phyloP scores from a whole-genome alignment of 64 coral and sea anemone genomes.

The Hydrozoanthus tunicans region DNA sequence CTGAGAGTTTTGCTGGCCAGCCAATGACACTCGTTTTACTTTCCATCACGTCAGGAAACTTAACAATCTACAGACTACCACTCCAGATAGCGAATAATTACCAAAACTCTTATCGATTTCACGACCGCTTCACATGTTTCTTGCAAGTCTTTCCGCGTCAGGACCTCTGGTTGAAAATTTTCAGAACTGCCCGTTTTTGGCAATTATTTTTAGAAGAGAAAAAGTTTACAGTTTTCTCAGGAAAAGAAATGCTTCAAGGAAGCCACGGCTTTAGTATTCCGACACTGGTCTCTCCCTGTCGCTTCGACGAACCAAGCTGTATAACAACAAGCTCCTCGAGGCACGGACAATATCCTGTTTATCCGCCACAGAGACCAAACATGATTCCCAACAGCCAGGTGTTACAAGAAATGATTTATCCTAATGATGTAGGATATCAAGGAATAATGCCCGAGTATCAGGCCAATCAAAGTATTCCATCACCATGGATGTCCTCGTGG shows the following conservation, averaged over 20 bases:
- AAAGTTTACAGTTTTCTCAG: not conserved
- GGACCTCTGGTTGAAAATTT: slow-evolving; percentile 32
- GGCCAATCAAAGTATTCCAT: slow-evolving; percentile 27
- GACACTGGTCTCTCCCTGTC: slow-evolving; percentile 49
- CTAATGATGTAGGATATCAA: slow-evolving; percentile 55
- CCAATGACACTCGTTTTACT: slow-evolving; percentile 33
- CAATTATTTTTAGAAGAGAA: not conserved
- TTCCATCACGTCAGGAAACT: slow-evolving; percentile 39
- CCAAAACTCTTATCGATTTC: slow-evolving; percentile 44
- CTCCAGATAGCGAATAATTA: slow-evolving; percentile 42
- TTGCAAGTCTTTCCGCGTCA: slow-evolving; percentile 23
- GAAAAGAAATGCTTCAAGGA: slow-evolving; percentile 53
- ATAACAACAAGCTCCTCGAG: slow-evolving; percentile 47
- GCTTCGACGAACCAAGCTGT: slow-evolving; percentile 52
- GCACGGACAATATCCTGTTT: slow-evolving; percentile 40
- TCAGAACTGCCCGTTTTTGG: not conserved
- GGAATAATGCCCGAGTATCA: slow-evolving; percentile 57
- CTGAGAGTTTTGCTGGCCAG: not conserved
- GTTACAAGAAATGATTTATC: slow-evolving; percentile 56
- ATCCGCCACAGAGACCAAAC: slow-evolving; percentile 42
- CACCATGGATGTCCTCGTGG: slow-evolving; percentile 50
- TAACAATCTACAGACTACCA: slow-evolving; percentile 48
- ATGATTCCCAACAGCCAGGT: slow-evolving; percentile 53
- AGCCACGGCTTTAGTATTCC: slow-evolving; percentile 52
- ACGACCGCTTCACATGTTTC: slow-evolving; percentile 29